Evolutionary conservation across 2,888 invertebrate species (phyloP), one percentile per base, ranked within the genome.

Genomic region (Phlogophora meticulosa): DNA sequence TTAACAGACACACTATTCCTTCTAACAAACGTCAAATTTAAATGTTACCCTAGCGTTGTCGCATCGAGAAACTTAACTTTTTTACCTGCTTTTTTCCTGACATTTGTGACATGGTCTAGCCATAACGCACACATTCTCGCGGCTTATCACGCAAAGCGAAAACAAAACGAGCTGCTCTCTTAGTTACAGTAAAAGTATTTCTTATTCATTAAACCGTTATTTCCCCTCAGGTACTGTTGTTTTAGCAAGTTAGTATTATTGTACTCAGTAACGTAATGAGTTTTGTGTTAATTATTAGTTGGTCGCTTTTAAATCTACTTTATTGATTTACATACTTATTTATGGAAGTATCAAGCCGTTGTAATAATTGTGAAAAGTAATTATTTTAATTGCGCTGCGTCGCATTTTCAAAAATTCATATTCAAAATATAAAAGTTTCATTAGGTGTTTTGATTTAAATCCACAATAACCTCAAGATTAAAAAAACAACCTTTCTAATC

Each of bases 151-250:
- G 38, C 17, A 17, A 38, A 40, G 24, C 28, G 22, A 45, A 67
- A 49, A 49, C 32, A 38, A 55, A 55, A 34, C 17, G 20, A 53
- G 52, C 49, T 64, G 46, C 52, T 67, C 10, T 10, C 22, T 10
- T 17, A 34, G 2, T 40, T 17, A 59, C 11, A 46, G 20, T 63
- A 32, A 67, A 53, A 67, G 20, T 15, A 71, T 40, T 52, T 40
- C 48, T 45, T 48, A 45, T 53, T 43, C 28, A 32, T 55, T 63
- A 60, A 55, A 63, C 65, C 42, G 40, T 80, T 70, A 36, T 36
- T 51, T 42, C 49, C 49, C 69, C 60, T 81, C 82, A 79, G 76
- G 81, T 84, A 81, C 82, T 42, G 64, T 66, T 43, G 76, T 82
- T 62, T 71, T 67, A 81, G 56, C 59, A 55, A 73, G 61, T 81